Base-by-base conservation (phyloP, 2,888 invertebrate genomes). In the Lagria hirta region DNA sequence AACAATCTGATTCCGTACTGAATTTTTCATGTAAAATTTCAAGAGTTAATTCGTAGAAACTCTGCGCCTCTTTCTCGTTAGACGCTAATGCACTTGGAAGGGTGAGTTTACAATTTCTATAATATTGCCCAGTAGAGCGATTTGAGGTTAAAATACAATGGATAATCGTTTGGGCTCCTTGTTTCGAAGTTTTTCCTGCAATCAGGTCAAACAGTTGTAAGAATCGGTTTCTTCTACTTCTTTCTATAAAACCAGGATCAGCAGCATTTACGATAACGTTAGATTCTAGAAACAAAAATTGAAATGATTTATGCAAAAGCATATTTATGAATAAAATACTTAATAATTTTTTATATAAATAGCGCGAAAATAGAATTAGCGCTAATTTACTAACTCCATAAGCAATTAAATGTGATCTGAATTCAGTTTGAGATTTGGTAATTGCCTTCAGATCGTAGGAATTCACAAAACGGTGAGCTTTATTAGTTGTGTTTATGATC, bases 401-500 rank as follows among this genome's bases (percentile, higher is more conserved):
- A 26, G 68, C 66, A 22, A 63, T 57, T 46, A 68, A 67, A 57
- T 68, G 69, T 4, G 65, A 60, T 36, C 68, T 48, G 49, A 62
- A 62, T 49, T 69, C 66, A 3, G 44, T 55, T 32, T 69, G 68
- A 32, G 52, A 58, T 11, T 42, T 55, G 4, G 55, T 56, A 24
- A 61, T 48, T 12, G 57, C 58, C 45, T 65, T 65, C 18, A 72
- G 54, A 57, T 71, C 69, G 41, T 71, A 62, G 13, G 60, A 57
- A 47, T 66, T 68, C 1, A 63, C 68, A 15, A 54, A 52, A 38
- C 67, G 52, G 54, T 75, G 75, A 6, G 70, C 70, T 51, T 72
- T 69, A 5, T 73, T 74, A 7, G 68, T 60, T 20, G 78, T 68
- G 54, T 76, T 76, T 27, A 78, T 60, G 42, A 79, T 73, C 23